Conservation (phyloP, 2,113 vertebrate species). For the Naja naja region DNA sequence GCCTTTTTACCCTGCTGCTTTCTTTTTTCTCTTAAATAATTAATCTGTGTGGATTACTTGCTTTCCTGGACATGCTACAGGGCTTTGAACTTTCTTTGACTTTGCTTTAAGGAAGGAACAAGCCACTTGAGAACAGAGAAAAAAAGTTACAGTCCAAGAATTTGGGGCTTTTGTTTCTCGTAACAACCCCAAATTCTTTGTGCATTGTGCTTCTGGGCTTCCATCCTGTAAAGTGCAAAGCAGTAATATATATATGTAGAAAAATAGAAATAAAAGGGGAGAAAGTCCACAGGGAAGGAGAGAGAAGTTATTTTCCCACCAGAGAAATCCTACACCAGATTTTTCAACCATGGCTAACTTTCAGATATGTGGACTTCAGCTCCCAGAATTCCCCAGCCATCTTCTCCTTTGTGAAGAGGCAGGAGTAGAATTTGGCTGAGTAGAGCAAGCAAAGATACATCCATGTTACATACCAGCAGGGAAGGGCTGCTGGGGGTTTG, state of each 20-base stretch:
- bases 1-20: background rate
- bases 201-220: background rate
- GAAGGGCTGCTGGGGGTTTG: too few species aligned
- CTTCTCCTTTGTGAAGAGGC: background rate
- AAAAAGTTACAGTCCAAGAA: background rate
- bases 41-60: background rate
- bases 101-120: background rate
- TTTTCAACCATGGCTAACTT: too few species aligned
- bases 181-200: background rate
- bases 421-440: background rate
- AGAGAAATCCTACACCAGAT: background rate
- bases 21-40: background rate
- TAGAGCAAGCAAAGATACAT: background rate
- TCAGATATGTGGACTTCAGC: too few species aligned
- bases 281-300: background rate
- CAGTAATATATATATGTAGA: background rate
- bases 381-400: background rate
- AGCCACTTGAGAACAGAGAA: background rate
- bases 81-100: background rate
- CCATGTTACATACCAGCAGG: background rate
- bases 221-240: background rate
- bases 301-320: background rate
- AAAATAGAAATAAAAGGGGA: background rate
- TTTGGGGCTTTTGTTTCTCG: background rate
- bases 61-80: background rate